Evolutionary conservation across 2,113 vertebrate genomes (phyloP).

Genomic region (Syngnathoides biaculeatus): DNA sequence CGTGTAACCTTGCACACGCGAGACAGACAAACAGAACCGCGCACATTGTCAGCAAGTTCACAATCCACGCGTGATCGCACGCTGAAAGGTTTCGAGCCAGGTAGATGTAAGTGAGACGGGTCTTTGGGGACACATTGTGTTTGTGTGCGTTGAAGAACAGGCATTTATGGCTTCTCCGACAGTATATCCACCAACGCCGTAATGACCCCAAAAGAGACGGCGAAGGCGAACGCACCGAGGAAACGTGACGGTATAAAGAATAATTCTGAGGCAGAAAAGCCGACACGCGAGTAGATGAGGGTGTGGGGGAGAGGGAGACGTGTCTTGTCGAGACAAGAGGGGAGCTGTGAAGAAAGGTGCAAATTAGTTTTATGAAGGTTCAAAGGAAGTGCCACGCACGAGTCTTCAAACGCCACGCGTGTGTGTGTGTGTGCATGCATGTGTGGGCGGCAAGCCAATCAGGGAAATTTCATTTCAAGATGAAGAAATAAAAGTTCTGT

Average conservation of each 20-base stretch:
- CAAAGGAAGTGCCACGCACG: slow-evolving; percentile 45
- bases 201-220: slow-evolving; percentile 41
- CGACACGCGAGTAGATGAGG: slow-evolving; percentile 6
- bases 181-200: slow-evolving; percentile 44
- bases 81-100: slow-evolving; percentile 39
- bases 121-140: slow-evolving; percentile 37
- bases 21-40: slow-evolving; percentile 28
- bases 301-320: slow-evolving; percentile 22
- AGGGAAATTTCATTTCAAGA: slow-evolving; percentile 34
- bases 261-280: slow-evolving; percentile 36
- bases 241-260: slow-evolving; percentile 34
- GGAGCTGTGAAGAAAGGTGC: slow-evolving; percentile 54
- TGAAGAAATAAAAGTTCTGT: slow-evolving; percentile 23
- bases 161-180: slow-evolving; percentile 43
- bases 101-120: slow-evolving; percentile 42
- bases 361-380: slow-evolving; percentile 58
- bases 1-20: slow-evolving; percentile 48
- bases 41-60: slow-evolving; percentile 43
- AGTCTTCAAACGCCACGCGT: slow-evolving; percentile 32
- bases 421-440: slow-evolving; percentile 16
- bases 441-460: slow-evolving; percentile 36
- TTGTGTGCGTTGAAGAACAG: slow-evolving; percentile 38
- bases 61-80: slow-evolving; percentile 36
- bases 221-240: slow-evolving; percentile 17
- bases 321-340: slow-evolving; percentile 42